Evolutionary conservation across 2,797 vertebrate species (phyloP).

Genomic region (Babyrousa celebensis): DNA sequence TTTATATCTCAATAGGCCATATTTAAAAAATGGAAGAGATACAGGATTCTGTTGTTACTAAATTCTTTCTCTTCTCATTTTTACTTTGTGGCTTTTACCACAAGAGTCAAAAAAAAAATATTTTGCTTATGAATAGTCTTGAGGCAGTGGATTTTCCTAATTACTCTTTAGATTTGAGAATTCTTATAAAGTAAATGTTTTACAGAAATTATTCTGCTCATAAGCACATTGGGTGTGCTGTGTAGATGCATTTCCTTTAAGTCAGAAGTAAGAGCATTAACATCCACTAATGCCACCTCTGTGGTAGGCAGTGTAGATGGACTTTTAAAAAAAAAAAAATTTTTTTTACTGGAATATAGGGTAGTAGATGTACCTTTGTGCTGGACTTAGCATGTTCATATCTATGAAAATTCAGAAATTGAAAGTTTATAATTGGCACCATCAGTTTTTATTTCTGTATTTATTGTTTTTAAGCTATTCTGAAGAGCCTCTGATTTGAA

Average conservation of each 20-base stretch:
- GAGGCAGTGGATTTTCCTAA: not conserved
- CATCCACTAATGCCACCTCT: not conserved
- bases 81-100: not conserved
- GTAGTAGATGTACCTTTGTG: not conserved
- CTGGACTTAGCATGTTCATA: not conserved
- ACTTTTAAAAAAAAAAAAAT: too few relatives aligned
- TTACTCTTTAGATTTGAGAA: not conserved
- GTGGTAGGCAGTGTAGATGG: not conserved
- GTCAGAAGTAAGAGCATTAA: not conserved
- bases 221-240: not conserved
- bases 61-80: not conserved
- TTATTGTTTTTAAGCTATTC: conserved; percentile 1
- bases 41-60: not conserved
- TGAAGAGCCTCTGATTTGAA: conserved; percentile 5
- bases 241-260: not conserved
- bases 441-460: not conserved
- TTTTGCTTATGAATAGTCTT: not conserved
- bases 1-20: not conserved
- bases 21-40: conserved; percentile 1
- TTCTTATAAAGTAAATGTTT: not conserved
- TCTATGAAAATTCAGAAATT: not conserved
- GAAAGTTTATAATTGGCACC: not conserved
- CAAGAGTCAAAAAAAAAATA: not conserved
- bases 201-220: not conserved
- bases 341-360: too few relatives aligned